A percentile compares a stretch with the other conserved stretches of the same genome.
phyloP scores from a whole-genome alignment of 1,140 invertebrate species.

The Nebria ingens region DNA sequence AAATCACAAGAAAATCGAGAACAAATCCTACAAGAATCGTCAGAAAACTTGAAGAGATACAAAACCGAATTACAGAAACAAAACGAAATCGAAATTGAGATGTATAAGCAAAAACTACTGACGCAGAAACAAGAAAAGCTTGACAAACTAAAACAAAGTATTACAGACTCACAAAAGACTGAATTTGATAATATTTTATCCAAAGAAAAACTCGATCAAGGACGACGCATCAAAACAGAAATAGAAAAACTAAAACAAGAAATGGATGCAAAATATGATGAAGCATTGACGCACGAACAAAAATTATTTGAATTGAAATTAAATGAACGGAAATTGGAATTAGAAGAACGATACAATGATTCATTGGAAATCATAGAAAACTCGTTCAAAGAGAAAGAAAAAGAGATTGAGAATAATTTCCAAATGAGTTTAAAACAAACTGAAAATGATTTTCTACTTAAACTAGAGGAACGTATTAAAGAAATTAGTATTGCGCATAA shows the following conservation, averaged over 20 bases:
- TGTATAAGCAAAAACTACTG: constrained; percentile 34
- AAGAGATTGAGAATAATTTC: constrained; percentile 34
- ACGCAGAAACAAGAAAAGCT: constrained; percentile 32
- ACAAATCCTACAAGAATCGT: not conserved
- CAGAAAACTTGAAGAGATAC: constrained; percentile 17
- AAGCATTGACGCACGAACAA: constrained; percentile 34
- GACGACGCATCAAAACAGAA: constrained; percentile 31
- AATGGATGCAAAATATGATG: constrained; percentile 31
- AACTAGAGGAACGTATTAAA: constrained; percentile 37
- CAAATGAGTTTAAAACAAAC: constrained; percentile 34
- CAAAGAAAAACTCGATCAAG: constrained; percentile 34
- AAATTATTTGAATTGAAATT: constrained; percentile 35
- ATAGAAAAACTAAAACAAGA: constrained; percentile 35
- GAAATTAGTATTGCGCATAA: constrained; percentile 39
- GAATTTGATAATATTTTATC: constrained; percentile 42
- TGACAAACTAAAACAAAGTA: constrained; percentile 30
- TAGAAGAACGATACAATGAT: constrained; percentile 20
- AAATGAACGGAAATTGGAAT: constrained; percentile 33
- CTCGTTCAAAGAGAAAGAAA: constrained; percentile 35
- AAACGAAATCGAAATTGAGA: constrained; percentile 32
- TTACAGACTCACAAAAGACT: constrained; percentile 41
- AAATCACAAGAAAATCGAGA: too few relatives aligned
- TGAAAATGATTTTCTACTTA: constrained; percentile 29
- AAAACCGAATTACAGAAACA: constrained; percentile 27
- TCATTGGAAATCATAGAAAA: constrained; percentile 31